Evolutionary conservation across 2,888 invertebrate species (phyloP), one percentile per base, ranked within the genome.

Genomic region (Homarus gammarus): DNA sequence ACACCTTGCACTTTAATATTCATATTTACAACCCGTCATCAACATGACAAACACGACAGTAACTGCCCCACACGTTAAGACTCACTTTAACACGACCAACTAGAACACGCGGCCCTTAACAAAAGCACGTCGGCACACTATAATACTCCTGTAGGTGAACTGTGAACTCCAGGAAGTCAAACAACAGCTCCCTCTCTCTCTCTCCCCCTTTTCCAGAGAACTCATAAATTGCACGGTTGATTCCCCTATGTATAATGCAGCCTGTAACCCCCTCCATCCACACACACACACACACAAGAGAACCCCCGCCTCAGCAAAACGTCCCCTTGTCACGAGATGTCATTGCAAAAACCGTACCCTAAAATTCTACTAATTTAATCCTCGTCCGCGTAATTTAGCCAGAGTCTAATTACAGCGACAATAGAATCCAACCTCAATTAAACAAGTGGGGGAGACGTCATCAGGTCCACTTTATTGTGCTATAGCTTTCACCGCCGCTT

Each of bases 341-440:
- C n/a, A 64, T 27, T 27, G n/a, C n/a, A n/a, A n/a, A n/a, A n/a
- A n/a, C 64, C 5, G 27, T 18, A 64, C 27, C 27, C 64, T 2
- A 27, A 27, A 27, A 64, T 27, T 27, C 8, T 68, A 81, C 68
- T 70, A 82, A 68, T 38, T 22, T 40, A 31, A 36, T 83, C 72
- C 72, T n/a, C 51, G 51, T 33, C 44, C 72, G 70, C 31, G 70
- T 49, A 83, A 83, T 83, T 83, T 70, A 27, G 49, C 72, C 51
- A 38, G 36, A 49, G 70, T 51, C 31, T 83, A 49, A 83, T 83
- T 83, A 83, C 83, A 70, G 83, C 83, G 83, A 83, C 83, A 83
- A 83, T 83, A 83, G 83, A 83, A 83, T 83, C 49, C 51, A 61
- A 72, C 40, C 27, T 22, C 83, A 70, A 83, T 83, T 83, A 83